Percentiles rank a stretch among this genome's conserved stretches.
Conservation (phyloP, 2,888 invertebrate species). For the Incurvaria masculella region DNA sequence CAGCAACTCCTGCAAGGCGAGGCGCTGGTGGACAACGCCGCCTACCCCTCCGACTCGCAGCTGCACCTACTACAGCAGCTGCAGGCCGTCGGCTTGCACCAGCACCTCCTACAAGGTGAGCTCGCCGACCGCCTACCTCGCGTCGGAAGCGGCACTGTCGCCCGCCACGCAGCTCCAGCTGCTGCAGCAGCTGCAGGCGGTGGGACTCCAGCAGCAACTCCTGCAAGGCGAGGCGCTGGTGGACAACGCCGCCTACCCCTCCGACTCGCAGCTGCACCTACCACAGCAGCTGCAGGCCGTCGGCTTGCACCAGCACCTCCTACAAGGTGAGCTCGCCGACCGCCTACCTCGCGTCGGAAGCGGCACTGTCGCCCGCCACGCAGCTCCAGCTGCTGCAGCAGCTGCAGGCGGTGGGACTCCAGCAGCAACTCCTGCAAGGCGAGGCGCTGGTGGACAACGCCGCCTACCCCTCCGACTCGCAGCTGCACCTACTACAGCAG, state of each 20-base stretch:
- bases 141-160: slow-evolving; percentile 55
- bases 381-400: slow-evolving; percentile 63
- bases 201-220: slow-evolving; percentile 58
- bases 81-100: slow-evolving; percentile 39
- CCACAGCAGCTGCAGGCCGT: slow-evolving; percentile 48
- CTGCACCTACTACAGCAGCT: slow-evolving; percentile 47
- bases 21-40: slow-evolving; percentile 35
- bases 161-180: slow-evolving; percentile 62
- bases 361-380: slow-evolving; percentile 61
- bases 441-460: slow-evolving; percentile 34
- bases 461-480: slow-evolving; percentile 24
- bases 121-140: slow-evolving; percentile 53
- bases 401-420: slow-evolving; percentile 60
- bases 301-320: slow-evolving; percentile 37
- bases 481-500: slow-evolving; percentile 46
- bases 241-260: slow-evolving; percentile 28
- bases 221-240: slow-evolving; percentile 54
- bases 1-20: slow-evolving; percentile 57
- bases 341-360: slow-evolving; percentile 48
- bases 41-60: slow-evolving; percentile 26
- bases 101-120: slow-evolving; percentile 42
- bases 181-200: slow-evolving; percentile 63
- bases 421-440: slow-evolving; percentile 61
- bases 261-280: slow-evolving; percentile 33
- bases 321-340: slow-evolving; percentile 54